Evolutionary conservation across 2,113 vertebrate genomes (phyloP).

Genomic region (Oryzias melastigma): DNA sequence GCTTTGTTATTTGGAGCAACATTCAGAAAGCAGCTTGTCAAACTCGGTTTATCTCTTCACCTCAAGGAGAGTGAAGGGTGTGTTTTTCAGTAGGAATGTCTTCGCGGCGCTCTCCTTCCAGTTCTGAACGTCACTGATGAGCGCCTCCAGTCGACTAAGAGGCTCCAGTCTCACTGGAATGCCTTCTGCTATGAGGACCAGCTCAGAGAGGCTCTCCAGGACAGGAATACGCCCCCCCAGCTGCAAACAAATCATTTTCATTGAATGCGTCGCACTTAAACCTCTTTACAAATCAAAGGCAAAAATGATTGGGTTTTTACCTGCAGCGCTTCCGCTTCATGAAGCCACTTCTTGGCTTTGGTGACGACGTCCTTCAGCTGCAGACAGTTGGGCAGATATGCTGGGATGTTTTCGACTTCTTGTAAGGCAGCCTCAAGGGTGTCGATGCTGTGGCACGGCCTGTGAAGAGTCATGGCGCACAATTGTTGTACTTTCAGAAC

Average conservation of each 20-base stretch:
- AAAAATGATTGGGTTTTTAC: slow-evolving; percentile 60
- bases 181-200: slow-evolving; percentile 83
- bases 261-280: no score
- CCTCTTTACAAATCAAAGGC: no score
- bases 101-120: slow-evolving; percentile 93
- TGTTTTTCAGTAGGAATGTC: slow-evolving; percentile 89
- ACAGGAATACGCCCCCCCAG: slow-evolving; percentile 89
- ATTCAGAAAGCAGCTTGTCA: not conserved
- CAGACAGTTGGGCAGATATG: slow-evolving; percentile 86
- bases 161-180: slow-evolving; percentile 88
- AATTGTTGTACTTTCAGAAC: not conserved
- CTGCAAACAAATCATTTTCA: slow-evolving; percentile 65
- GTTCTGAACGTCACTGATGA: slow-evolving; percentile 86
- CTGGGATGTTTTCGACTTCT: slow-evolving; percentile 90
- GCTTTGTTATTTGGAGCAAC: no score
- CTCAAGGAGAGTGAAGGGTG: slow-evolving; percentile 88
- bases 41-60: slow-evolving; percentile 60
- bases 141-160: slow-evolving; percentile 84
- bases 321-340: slow-evolving; percentile 90
- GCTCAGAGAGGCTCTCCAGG: slow-evolving; percentile 85
- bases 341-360: slow-evolving; percentile 90
- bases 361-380: slow-evolving; percentile 85
- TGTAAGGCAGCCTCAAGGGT: slow-evolving; percentile 82
- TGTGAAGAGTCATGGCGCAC: slow-evolving; percentile 44
- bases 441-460: slow-evolving; percentile 83